phyloP scores from a whole-genome alignment of 2,113 vertebrate genomes.

The Cinclus cinclus region DNA sequence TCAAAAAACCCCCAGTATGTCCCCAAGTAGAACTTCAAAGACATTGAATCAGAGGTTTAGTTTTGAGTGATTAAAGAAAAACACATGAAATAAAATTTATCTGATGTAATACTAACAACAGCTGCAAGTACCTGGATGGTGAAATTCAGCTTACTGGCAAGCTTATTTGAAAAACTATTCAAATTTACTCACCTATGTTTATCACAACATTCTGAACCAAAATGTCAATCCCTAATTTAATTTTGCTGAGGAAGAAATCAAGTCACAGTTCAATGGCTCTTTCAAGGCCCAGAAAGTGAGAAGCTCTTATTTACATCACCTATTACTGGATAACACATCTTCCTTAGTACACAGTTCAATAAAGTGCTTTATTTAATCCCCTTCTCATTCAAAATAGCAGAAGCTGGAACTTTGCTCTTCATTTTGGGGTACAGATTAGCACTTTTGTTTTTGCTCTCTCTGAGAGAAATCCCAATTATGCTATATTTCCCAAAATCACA shows the following conservation, averaged over 20 bases:
- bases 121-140: not conserved
- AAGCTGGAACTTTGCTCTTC: not conserved
- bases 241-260: conserved; percentile 3
- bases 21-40: not conserved
- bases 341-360: not conserved
- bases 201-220: not conserved
- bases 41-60: not conserved
- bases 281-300: not conserved
- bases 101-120: not conserved
- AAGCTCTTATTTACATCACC: not conserved
- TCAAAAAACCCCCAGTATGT: not conserved
- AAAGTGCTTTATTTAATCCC: not conserved
- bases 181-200: not conserved
- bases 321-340: not conserved
- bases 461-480: not conserved
- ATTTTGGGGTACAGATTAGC: not conserved
- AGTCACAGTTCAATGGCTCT: not conserved
- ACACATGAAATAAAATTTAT: not conserved
- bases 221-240: not conserved
- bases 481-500: not conserved
- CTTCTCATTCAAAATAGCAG: not conserved
- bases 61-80: not conserved
- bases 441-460: not conserved
- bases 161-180: not conserved
- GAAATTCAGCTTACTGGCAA: not conserved